Evolutionary conservation across 2,113 vertebrate genomes (phyloP).

Genomic region (Romanogobio albipinnatus): DNA sequence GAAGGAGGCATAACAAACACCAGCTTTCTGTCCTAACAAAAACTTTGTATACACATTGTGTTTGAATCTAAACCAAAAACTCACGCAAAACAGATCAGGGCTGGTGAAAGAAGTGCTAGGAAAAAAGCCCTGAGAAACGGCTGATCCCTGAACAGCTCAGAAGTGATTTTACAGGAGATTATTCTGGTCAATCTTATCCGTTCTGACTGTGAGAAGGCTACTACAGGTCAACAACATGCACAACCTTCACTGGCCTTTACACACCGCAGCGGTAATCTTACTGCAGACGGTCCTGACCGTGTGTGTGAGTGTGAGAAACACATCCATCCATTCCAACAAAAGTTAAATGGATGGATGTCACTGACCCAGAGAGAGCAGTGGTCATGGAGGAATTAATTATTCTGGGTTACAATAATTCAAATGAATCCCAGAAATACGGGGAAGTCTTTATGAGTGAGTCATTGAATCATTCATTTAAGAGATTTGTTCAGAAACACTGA

Average conservation of each 20-base stretch:
- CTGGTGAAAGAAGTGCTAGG: not conserved
- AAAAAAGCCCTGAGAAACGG: not conserved
- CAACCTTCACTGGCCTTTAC: not conserved
- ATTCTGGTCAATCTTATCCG: not conserved
- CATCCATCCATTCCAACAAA: too few species aligned
- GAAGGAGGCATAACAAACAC: not conserved
- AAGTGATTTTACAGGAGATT: constrained; percentile 25
- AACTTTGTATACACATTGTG: not conserved
- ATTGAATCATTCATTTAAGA: too few species aligned
- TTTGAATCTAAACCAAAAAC: not conserved
- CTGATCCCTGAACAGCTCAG: constrained; percentile 15
- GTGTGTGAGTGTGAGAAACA: too few species aligned
- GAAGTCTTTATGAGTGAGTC: too few species aligned
- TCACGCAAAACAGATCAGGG: not conserved
- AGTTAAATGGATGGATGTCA: not conserved
- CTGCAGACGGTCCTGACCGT: not conserved
- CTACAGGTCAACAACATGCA: constrained; percentile 2
- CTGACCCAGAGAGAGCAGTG: too few species aligned
- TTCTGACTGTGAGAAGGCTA: constrained; percentile 25
- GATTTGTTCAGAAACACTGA: too few species aligned
- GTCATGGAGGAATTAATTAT: too few species aligned
- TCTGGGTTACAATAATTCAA: too few species aligned
- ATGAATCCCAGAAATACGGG: too few species aligned
- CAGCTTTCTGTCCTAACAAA: not conserved
- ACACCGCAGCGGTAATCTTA: not conserved